Evolutionary conservation across 2,113 vertebrate genomes (phyloP).

Genomic region (Miniopterus natalensis): DNA sequence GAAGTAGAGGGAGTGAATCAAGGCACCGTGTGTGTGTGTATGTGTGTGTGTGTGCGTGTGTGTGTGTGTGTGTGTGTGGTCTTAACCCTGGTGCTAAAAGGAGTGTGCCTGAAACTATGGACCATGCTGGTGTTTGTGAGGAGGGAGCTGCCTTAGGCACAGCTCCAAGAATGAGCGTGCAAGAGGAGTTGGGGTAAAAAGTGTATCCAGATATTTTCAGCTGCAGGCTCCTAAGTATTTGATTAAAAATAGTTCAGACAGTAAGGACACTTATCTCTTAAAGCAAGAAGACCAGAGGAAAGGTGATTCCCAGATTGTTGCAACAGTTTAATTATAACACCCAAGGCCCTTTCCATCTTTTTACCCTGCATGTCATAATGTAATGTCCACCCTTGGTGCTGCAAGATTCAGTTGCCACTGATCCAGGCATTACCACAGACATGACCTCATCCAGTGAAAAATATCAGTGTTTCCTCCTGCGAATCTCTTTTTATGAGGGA

Average conservation of each 20-base stretch:
- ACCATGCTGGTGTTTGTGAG: not conserved
- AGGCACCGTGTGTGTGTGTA: not conserved
- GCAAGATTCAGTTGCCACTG: not conserved
- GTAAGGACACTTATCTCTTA: not conserved
- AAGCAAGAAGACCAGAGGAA: not conserved
- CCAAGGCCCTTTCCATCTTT: not conserved
- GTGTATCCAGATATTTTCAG: not conserved
- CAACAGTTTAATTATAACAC: not conserved
- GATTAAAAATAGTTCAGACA: not conserved
- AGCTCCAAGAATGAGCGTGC: not conserved
- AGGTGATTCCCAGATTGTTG: not conserved
- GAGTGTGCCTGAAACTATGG: not conserved
- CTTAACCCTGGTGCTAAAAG: not conserved
- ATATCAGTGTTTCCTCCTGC: not conserved
- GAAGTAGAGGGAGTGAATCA: not conserved
- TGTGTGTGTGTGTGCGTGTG: not conserved
- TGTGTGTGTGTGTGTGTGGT: not conserved
- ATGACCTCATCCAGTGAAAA: not conserved
- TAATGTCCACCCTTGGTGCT: fast-evolving
- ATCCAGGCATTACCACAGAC: not conserved
- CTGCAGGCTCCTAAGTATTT: not conserved
- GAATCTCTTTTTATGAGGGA: not conserved
- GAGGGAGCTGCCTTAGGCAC: not conserved
- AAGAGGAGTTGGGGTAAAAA: not conserved
- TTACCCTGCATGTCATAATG: fast-evolving